Conservation (phyloP, 2,113 vertebrate species). For the Rhinolophus sinicus region DNA sequence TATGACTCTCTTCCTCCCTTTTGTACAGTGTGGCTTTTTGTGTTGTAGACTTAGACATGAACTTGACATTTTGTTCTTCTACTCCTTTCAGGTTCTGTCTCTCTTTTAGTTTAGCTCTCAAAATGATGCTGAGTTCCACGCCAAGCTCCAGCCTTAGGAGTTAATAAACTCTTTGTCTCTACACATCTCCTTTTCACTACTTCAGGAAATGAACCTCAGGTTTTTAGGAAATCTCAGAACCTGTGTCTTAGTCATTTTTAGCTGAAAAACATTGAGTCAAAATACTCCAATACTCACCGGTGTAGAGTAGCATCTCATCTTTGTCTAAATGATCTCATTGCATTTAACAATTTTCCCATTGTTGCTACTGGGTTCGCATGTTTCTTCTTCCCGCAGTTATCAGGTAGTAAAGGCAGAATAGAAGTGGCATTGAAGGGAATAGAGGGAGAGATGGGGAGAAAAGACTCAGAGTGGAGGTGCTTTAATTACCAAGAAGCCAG, state of each 20-base stretch:
- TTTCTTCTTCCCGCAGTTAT: neutral
- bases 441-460: neutral
- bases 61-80: conserved; percentile 42
- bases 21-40: conserved; percentile 29
- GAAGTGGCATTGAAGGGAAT: neutral
- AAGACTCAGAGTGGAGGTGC: neutral
- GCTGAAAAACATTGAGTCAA: conserved; percentile 37
- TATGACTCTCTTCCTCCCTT: conserved; percentile 58
- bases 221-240: conserved; percentile 16
- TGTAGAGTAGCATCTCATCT: neutral
- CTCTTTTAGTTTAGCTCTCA: conserved; percentile 20
- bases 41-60: conserved; percentile 50
- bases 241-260: conserved; percentile 37
- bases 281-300: neutral
- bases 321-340: neutral
- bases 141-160: neutral
- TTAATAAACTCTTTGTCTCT: conserved; percentile 34
- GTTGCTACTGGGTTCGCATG: neutral
- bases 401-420: neutral
- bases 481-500: neutral
- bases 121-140: neutral
- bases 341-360: neutral
- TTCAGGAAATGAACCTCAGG: neutral
- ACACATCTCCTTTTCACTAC: neutral
- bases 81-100: neutral